These are phyloP conservation scores for Drosophila sechellia DNA, from an alignment of 1,140 invertebrate genomes.

Conservation along the genomic window DNA sequence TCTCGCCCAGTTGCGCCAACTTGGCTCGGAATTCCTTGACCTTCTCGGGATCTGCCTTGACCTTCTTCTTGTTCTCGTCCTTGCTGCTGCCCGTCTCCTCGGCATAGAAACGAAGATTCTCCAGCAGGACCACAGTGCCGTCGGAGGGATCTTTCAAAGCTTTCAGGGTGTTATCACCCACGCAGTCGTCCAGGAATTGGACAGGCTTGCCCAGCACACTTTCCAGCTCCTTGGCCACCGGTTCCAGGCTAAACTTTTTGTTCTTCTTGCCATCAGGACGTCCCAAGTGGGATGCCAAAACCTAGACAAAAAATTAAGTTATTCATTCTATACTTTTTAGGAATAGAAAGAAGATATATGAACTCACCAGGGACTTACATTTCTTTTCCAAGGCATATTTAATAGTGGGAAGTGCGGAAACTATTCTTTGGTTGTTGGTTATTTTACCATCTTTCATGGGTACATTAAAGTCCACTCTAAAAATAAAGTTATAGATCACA, in stretches of 20 bases:
- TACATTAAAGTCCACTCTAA: conserved; percentile 99
- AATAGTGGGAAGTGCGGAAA: conserved; percentile 96
- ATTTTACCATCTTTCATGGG: conserved; percentile 98
- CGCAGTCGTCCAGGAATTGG: conserved; percentile 95
- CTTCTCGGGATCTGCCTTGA: conserved; percentile 85
- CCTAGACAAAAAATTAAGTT: conserved; percentile 24
- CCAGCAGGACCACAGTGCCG: conserved; percentile 96
- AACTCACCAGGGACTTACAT: conserved; percentile 92
- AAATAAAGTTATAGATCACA: conserved; percentile 28
- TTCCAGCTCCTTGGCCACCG: conserved; percentile 95
- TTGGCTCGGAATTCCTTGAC: conserved; percentile 95
- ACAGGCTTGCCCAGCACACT: conserved; percentile 94
- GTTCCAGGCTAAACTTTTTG: conserved; percentile 94
- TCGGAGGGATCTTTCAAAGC: conserved; percentile 93
- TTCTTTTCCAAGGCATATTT: conserved; percentile 96
- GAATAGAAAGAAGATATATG: not conserved
- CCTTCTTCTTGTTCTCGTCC: conserved; percentile 93
- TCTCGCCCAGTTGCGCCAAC: conserved; percentile 96
- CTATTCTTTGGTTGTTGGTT: conserved; percentile 98
- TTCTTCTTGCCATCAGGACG: conserved; percentile 95
- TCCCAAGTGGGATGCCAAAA: conserved; percentile 98
- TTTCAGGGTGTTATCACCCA: conserved; percentile 94
- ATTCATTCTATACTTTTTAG: not conserved
- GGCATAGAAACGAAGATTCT: conserved; percentile 98
- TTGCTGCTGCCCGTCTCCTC: conserved; percentile 99